Percentiles rank a stretch among this genome's conserved stretches.
These are phyloP conservation scores for Gibbula magus DNA, from an alignment of 2,888 invertebrate genomes.

Conservation along the genomic window DNA sequence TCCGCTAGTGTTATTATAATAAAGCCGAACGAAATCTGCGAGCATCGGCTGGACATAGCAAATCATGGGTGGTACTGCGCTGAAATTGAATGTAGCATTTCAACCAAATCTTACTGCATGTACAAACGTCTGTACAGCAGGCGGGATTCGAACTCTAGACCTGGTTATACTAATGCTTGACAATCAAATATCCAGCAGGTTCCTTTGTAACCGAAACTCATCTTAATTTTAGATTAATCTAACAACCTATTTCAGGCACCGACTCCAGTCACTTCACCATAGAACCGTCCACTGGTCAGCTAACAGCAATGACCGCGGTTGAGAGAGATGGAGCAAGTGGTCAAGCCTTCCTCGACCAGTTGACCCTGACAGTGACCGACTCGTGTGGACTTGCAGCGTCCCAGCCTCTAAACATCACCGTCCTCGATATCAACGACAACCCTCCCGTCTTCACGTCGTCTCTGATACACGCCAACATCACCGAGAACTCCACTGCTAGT, in stretches of 20 bases:
- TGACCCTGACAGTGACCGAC: constrained; percentile 5
- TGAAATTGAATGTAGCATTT: too few species aligned
- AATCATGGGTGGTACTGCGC: too few species aligned
- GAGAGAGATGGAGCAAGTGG: not conserved
- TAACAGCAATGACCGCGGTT: not conserved
- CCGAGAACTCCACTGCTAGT: not conserved
- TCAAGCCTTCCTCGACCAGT: not conserved
- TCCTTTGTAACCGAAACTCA: too few species aligned
- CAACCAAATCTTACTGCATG: too few species aligned
- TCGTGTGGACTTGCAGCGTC: constrained; percentile 15
- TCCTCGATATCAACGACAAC: constrained; percentile 32
- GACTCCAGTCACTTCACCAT: not conserved
- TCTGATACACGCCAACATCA: not conserved
- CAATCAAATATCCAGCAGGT: too few species aligned
- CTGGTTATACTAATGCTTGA: too few species aligned
- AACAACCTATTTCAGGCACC: not conserved
- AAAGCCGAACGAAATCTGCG: too few species aligned
- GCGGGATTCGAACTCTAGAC: too few species aligned
- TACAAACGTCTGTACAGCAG: too few species aligned
- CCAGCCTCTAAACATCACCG: constrained; percentile 16
- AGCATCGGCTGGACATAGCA: too few species aligned
- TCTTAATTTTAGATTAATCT: too few species aligned
- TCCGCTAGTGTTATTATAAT: too few species aligned
- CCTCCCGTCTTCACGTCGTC: not conserved
- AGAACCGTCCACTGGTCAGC: not conserved